Evolutionary conservation across 2,113 vertebrate genomes (phyloP).

Genomic region (Entosphenus tridentatus): DNA sequence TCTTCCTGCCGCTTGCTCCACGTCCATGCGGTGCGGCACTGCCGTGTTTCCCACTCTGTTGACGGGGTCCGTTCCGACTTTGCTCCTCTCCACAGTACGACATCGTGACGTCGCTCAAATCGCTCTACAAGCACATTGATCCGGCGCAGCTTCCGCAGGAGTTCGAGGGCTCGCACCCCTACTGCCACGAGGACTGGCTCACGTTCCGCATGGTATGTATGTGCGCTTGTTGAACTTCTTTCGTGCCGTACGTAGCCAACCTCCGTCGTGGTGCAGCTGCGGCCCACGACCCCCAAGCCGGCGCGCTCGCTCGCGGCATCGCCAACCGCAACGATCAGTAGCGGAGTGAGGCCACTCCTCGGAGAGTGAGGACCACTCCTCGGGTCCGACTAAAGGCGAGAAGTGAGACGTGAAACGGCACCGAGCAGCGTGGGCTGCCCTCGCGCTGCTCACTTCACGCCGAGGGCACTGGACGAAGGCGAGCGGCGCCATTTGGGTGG

Average conservation of each 20-base stretch:
- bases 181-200: constrained; percentile 54
- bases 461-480: too few relatives aligned
- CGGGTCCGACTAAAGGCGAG: neutral
- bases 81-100: constrained; percentile 30
- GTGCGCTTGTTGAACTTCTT: neutral
- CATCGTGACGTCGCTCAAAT: constrained; percentile 37
- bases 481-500: too few relatives aligned
- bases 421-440: too few relatives aligned
- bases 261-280: neutral
- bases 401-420: too few relatives aligned
- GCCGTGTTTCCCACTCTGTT: too few relatives aligned
- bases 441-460: too few relatives aligned
- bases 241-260: neutral
- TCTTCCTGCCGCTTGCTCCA: too few relatives aligned
- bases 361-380: neutral
- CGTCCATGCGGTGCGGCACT: too few relatives aligned
- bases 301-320: neutral
- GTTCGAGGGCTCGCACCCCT: constrained; percentile 45
- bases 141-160: constrained; percentile 33
- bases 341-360: neutral
- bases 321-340: neutral
- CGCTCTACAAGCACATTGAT: constrained; percentile 46
- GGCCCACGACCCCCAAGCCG: neutral
- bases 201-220: constrained; percentile 50
- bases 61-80: neutral